A percentile compares a stretch with the other conserved stretches of the same genome.
These are phyloP conservation scores for Formica selysi DNA, from an alignment of 1,140 invertebrate species.

Conservation along the genomic window DNA sequence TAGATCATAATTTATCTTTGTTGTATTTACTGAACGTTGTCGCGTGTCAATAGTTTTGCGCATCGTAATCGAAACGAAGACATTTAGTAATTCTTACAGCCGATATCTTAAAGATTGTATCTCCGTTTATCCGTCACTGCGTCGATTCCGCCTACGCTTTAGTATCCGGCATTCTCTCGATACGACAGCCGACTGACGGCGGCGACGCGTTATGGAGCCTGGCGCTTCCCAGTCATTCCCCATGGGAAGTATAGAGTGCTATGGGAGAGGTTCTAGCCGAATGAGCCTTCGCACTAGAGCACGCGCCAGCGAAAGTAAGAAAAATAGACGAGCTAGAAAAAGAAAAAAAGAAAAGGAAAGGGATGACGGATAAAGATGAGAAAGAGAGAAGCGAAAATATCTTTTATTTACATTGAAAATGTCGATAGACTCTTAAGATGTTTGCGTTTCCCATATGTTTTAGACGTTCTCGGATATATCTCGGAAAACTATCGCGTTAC, in stretches of 20 bases:
- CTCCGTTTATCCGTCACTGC: not conserved
- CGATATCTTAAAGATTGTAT: constrained; percentile 50
- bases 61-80: not conserved
- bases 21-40: not conserved
- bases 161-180: constrained; percentile 60
- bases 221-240: constrained; percentile 72
- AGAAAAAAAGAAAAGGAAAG: constrained; percentile 16
- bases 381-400: constrained; percentile 51
- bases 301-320: constrained; percentile 55
- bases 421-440: constrained; percentile 59
- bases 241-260: constrained; percentile 67
- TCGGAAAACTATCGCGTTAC: constrained; percentile 39
- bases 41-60: not conserved
- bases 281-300: constrained; percentile 57
- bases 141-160: constrained; percentile 31
- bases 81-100: constrained; percentile 17
- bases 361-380: constrained; percentile 11
- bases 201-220: constrained; percentile 64
- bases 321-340: constrained; percentile 59
- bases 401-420: constrained; percentile 69
- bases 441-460: constrained; percentile 33
- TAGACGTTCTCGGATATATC: constrained; percentile 18
- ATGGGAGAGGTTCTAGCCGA: constrained; percentile 48
- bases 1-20: not conserved
- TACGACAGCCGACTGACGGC: constrained; percentile 62